Conservation (phyloP, 2,113 vertebrate species). For the Myotis brandtii region DNA sequence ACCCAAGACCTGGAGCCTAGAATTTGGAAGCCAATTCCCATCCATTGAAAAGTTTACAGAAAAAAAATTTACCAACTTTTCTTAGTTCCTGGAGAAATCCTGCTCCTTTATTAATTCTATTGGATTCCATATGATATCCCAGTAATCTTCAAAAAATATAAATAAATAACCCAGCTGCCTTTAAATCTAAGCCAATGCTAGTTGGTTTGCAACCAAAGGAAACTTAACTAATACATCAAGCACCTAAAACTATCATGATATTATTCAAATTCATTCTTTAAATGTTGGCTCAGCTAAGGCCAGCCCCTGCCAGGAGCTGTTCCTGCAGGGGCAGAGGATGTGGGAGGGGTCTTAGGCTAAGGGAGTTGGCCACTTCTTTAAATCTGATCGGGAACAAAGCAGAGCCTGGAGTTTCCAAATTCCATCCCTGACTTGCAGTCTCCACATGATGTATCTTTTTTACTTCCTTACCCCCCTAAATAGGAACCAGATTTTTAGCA, state of each 20-base stretch:
- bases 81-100: constrained; percentile 30
- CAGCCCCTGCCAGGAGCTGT: neutral
- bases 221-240: constrained; percentile 17
- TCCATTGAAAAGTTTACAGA: constrained; percentile 2
- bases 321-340: neutral
- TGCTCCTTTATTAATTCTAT: constrained; percentile 65
- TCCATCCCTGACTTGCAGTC: neutral
- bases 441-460: neutral
- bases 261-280: constrained; percentile 46
- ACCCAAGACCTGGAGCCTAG: neutral
- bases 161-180: neutral
- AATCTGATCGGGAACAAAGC: neutral
- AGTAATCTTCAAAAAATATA: neutral
- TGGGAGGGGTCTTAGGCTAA: neutral
- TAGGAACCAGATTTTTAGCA: neutral
- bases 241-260: constrained; percentile 34
- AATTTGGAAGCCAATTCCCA: constrained; percentile 36
- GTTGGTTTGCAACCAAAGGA: constrained; percentile 50
- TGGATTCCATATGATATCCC: constrained; percentile 13
- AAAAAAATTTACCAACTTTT: constrained; percentile 35
- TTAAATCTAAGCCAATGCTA: constrained; percentile 58
- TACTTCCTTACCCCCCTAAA: neutral
- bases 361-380: neutral
- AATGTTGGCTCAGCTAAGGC: constrained; percentile 45
- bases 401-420: constrained; percentile 27